These are phyloP conservation scores for Stegastes partitus DNA, from an alignment of 2,113 vertebrate species.

Conservation along the genomic window DNA sequence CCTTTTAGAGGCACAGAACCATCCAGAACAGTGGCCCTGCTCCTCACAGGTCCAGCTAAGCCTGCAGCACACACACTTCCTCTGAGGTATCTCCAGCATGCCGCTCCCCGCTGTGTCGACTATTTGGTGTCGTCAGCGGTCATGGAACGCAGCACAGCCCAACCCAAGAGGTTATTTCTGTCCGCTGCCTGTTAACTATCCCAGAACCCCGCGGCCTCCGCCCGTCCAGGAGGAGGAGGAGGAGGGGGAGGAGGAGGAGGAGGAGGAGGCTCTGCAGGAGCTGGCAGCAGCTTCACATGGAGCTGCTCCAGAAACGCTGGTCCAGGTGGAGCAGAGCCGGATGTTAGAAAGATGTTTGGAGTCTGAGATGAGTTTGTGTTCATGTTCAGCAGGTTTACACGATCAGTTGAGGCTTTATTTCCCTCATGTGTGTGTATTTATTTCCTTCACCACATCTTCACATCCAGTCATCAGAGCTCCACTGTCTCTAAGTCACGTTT, in stretches of 20 bases:
- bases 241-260: not conserved
- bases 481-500: no score
- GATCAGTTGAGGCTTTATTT: no score
- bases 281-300: no score
- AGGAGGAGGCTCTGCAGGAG: not conserved
- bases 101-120: slow-evolving; percentile 47
- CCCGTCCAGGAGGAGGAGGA: not conserved
- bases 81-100: slow-evolving; percentile 32
- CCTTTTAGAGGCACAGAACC: not conserved
- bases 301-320: no score
- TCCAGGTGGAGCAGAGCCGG: no score
- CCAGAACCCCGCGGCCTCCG: slow-evolving; percentile 36
- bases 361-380: no score
- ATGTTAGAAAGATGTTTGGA: no score
- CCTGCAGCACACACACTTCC: not conserved
- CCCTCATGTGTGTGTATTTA: no score
- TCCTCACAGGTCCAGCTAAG: not conserved
- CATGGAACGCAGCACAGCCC: slow-evolving; percentile 49
- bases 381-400: no score
- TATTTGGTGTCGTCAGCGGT: slow-evolving; percentile 39
- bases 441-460: no score
- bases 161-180: slow-evolving; percentile 73
- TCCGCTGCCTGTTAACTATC: slow-evolving; percentile 26
- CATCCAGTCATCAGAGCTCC: no score
- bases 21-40: not conserved